Percentiles rank a stretch among this genome's conserved stretches.
Conservation (phyloP, 2,113 vertebrate genomes). For the Cyphomyrus discorhynchus region DNA sequence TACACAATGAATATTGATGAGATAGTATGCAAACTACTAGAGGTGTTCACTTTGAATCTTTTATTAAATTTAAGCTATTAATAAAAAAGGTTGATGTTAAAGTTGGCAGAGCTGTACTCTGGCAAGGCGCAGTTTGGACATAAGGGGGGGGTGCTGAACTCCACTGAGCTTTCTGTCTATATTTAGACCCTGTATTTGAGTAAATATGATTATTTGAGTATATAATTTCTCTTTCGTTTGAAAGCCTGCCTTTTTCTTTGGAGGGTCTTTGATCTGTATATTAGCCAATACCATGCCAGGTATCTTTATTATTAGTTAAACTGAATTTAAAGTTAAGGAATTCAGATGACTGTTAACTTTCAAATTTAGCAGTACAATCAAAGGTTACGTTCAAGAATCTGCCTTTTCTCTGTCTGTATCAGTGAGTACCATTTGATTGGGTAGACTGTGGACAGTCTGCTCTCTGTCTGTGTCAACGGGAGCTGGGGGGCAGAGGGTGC, state of each 20-base stretch:
- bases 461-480: background rate
- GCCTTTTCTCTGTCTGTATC: background rate
- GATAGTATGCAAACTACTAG: too few species aligned
- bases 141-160: background rate
- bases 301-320: background rate
- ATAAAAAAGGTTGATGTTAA: background rate
- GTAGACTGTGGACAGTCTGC: background rate
- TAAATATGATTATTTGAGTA: background rate
- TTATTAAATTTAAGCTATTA: background rate
- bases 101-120: background rate
- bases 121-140: too few species aligned
- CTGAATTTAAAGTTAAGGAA: background rate
- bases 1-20: too few species aligned
- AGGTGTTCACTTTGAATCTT: background rate
- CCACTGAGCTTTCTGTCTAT: background rate
- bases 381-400: background rate
- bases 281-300: background rate
- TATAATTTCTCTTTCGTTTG: background rate
- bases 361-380: background rate
- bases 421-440: background rate
- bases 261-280: background rate
- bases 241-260: background rate
- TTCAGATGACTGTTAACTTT: background rate
- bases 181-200: background rate
- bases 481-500: background rate